Conservation (phyloP, 2,888 invertebrate genomes). For the Orthonevra nobilis region DNA sequence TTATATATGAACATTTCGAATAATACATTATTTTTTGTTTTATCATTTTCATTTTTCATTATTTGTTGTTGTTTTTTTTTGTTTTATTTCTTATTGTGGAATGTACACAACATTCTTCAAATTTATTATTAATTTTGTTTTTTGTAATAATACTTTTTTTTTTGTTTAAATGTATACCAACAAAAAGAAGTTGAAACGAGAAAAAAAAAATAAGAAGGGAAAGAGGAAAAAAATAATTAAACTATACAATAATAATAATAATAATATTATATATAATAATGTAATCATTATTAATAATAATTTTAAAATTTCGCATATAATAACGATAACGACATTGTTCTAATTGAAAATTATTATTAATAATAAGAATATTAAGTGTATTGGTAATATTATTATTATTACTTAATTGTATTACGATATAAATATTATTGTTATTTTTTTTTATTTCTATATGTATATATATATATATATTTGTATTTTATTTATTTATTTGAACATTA, state of each 20-base stretch:
- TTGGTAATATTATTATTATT: constrained; percentile 72
- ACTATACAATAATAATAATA: constrained; percentile 65
- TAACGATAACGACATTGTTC: constrained; percentile 60
- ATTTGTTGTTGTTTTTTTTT: too few species aligned
- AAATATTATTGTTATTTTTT: constrained; percentile 73
- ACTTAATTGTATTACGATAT: constrained; percentile 73
- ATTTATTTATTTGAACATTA: constrained; percentile 70
- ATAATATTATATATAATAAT: constrained; percentile 62
- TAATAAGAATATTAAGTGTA: constrained; percentile 69
- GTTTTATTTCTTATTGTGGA: constrained; percentile 44
- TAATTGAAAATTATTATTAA: constrained; percentile 66
- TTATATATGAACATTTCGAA: constrained; percentile 78
- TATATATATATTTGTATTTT: constrained; percentile 75
- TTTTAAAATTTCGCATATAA: constrained; percentile 54
- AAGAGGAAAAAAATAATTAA: constrained; percentile 36
- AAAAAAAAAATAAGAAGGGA: constrained; percentile 30
- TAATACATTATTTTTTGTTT: constrained; percentile 65
- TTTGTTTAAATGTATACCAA: constrained; percentile 54
- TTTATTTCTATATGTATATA: constrained; percentile 64
- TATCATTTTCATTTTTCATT: too few species aligned
- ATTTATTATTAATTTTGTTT: constrained; percentile 30
- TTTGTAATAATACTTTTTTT: constrained; percentile 47
- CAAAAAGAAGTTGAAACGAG: too few species aligned
- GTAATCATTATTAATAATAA: constrained; percentile 66
- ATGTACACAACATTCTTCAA: constrained; percentile 67